Percentiles rank a stretch among this genome's conserved stretches.
Evolutionary conservation across 2,888 invertebrate genomes (phyloP).

Genomic region (Oxytorus armatus): DNA sequence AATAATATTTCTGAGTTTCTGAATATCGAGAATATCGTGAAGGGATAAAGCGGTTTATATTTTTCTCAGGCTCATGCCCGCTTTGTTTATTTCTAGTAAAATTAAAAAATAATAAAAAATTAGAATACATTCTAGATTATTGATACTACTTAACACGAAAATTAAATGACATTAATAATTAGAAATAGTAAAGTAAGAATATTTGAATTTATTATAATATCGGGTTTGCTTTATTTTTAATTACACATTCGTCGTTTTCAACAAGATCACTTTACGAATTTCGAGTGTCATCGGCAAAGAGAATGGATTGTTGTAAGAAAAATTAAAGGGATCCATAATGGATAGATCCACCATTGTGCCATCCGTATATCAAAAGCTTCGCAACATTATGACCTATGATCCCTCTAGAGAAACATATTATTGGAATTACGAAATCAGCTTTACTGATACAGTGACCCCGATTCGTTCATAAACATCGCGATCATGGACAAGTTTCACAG

Average conservation of each 20-base stretch:
- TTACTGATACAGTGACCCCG: slow-evolving; percentile 45
- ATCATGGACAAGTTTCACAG: slow-evolving; percentile 2
- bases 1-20: no score
- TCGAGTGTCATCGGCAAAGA: not conserved
- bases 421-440: slow-evolving; percentile 40
- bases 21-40: no score
- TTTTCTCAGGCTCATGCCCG: no score
- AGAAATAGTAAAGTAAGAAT: no score
- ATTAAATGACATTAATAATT: no score
- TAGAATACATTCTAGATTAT: no score
- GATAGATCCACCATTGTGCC: slow-evolving; percentile 66
- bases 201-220: not conserved
- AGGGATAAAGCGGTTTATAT: no score
- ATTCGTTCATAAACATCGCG: slow-evolving; percentile 32
- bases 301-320: not conserved
- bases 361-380: slow-evolving; percentile 60
- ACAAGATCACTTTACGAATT: not conserved
- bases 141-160: no score
- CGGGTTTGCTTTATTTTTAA: not conserved
- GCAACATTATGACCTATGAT: slow-evolving; percentile 69
- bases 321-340: slow-evolving; percentile 7
- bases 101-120: no score
- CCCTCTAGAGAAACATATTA: slow-evolving; percentile 52
- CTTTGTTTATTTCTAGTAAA: no score
- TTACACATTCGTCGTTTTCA: not conserved